phyloP scores from a whole-genome alignment of 2,797 vertebrate genomes.

The Ataeniobius toweri region DNA sequence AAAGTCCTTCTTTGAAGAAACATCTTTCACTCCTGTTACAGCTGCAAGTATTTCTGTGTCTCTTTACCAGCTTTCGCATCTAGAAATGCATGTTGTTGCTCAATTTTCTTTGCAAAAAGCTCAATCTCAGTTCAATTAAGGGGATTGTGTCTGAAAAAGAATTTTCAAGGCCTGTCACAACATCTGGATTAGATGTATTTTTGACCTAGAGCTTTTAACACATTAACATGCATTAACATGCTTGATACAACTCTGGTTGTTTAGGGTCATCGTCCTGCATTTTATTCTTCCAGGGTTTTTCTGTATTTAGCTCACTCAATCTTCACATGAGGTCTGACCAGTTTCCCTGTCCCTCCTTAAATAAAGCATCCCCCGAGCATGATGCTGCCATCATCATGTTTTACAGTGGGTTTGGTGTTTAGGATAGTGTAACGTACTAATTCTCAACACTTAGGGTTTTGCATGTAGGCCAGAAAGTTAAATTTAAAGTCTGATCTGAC shows the following conservation, averaged over 20 bases:
- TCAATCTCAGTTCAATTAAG: no score
- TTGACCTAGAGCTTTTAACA: neutral
- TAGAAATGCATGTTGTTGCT: neutral
- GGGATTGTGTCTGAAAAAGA: neutral
- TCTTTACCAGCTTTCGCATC: neutral
- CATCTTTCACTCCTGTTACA: no score
- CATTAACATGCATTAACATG: no score
- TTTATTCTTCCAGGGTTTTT: neutral
- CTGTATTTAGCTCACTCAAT: neutral
- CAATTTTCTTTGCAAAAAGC: neutral
- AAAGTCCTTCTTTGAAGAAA: neutral
- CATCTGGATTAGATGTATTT: neutral
- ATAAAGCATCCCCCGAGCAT: neutral
- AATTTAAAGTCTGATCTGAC: no score
- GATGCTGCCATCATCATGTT: neutral
- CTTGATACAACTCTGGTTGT: neutral
- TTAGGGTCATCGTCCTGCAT: neutral
- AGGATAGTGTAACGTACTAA: no score
- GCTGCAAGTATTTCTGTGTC: no score
- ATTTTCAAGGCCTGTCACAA: neutral
- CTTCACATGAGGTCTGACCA: no score
- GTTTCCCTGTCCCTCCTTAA: neutral
- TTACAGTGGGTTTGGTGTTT: no score
- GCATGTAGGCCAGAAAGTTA: no score
- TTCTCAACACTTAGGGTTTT: neutral